Base-by-base conservation (phyloP, 2,797 vertebrate species). In the Gymnoscopelus microlampas region DNA sequence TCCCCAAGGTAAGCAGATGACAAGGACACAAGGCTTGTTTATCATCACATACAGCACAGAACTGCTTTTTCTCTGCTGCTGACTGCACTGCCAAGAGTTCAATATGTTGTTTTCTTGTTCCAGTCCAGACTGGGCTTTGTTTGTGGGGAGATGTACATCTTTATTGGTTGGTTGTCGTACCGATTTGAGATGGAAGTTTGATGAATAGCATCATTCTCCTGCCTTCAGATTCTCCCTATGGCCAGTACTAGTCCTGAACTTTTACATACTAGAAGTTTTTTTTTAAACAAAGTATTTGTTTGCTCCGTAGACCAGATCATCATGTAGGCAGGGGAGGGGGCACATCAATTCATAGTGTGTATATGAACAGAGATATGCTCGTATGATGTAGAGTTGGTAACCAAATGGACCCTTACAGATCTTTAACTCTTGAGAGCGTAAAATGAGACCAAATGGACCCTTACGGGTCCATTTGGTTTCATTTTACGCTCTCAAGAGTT, bases 1-100 rank as follows among this genome's bases (percentile, higher is more conserved):
- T 99, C 98, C 47, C 98, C 98, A 87, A 96, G 98, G 98, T 99
- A 89, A 83, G 91, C 63, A 58, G 7, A 44, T 10, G 39, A 44
- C 32, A 35, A 29, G 26, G 26, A 29, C 26, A 29, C 26, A 29
- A 35, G 32, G 32, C 32, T 74, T 72, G 56, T 66, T 74, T 80
- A 57, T 56, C 51, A 60, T 8, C 63, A 63, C 68, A 78, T 70
- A 80, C 65, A 76, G 54, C 61, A 50, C 57, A 67, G 70, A 67
- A 44, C 14, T 2, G 76, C 67, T 44, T 78, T 68, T 60, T 70
- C 69, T 60, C 54, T 78, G 66, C 74, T 66, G 64, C 64, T 74
- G 59, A 61, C 74, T 78, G 51, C 68, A 29, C 53, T 54, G 60
- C 59, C 66, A 48, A 65, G 51, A 26, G 71, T 69, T 50, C 23